Base-by-base conservation (phyloP, 2,888 invertebrate species). In the Cosmia pyralina region DNA sequence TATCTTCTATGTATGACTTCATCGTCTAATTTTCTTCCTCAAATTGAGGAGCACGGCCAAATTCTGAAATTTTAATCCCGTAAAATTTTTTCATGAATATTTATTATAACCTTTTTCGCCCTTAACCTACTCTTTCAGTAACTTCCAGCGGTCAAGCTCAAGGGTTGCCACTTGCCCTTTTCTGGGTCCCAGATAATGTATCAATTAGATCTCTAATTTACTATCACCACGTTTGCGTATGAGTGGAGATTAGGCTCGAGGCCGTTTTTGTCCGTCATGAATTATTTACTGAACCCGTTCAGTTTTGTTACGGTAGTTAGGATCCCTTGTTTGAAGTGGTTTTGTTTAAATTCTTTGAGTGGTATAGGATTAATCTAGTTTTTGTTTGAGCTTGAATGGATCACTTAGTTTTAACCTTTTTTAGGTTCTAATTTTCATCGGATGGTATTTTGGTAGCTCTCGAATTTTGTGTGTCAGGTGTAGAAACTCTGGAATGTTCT, bases 131-230 rank as follows among this genome's bases (percentile, higher is more conserved):
- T 72, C 63, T 58, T 41, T 58, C 44, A 74, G 55, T 69, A 50
- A 34, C 38, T 70, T 57, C 4, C 46, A 50, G 41, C 78, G 71
- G 70, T 64, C 69, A 75, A 60, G 22, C 34, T 55, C 41, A 44
- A 69, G 53, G 59, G 55, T 66, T 58, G 2, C 65, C 65, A 58
- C 72, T 82, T 65, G 48, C 34, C 79, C 85, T 82, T 85, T 84
- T 79, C 67, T 55, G 78, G 75, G 48, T 69, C 76, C 72, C 58
- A 83, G 83, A 88, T 84, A 87, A 87, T 88, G 80, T 86, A 86
- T 82, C 85, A 89, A 88, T 89, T 88, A 85, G 79, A 81, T 76
- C 71, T 85, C 79, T 75, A 83, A 85, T 85, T 85, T 82, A 85
- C 82, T 84, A 83, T 80, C 72, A 69, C 57, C 58, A 65, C 60